phyloP scores from a whole-genome alignment of 2,797 vertebrate genomes.

The Peromyscus aztecus region DNA sequence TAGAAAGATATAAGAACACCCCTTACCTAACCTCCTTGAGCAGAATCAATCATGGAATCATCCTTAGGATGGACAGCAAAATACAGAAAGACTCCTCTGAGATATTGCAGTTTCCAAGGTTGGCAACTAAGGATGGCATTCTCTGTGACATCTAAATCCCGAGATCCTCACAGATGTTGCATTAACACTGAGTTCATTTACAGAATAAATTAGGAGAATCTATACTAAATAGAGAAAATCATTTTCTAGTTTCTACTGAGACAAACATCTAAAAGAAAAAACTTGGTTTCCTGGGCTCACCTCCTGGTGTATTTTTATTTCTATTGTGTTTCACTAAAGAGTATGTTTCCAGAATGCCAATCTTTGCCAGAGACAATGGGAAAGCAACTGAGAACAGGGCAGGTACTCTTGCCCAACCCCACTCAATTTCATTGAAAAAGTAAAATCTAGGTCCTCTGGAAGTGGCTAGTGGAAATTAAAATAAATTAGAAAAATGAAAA shows the following conservation, averaged over 20 bases:
- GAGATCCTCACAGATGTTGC: background rate
- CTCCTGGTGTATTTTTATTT: conserved; percentile 45
- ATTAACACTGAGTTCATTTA: conserved; percentile 18
- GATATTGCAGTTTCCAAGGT: background rate
- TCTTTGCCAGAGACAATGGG: background rate
- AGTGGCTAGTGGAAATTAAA: conserved; percentile 50
- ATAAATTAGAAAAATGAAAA: conserved; percentile 39
- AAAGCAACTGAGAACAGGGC: conserved; percentile 1
- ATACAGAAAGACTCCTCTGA: background rate
- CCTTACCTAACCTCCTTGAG: background rate
- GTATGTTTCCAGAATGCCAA: background rate
- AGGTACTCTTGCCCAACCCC: background rate
- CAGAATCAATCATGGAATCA: background rate
- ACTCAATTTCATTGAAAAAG: conserved; percentile 29
- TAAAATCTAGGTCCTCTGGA: conserved; percentile 11
- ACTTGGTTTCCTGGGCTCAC: background rate
- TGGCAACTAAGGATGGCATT: background rate
- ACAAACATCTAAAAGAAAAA: background rate
- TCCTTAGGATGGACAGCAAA: background rate
- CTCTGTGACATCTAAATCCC: background rate
- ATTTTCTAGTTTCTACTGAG: conserved; percentile 46
- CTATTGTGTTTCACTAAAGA: conserved; percentile 39
- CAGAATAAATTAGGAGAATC: conserved; percentile 71
- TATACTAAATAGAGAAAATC: conserved; percentile 13
- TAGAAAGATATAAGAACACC: background rate